Evolutionary conservation across 1,140 invertebrate genomes (phyloP).

Genomic region (Fopius arisanus): DNA sequence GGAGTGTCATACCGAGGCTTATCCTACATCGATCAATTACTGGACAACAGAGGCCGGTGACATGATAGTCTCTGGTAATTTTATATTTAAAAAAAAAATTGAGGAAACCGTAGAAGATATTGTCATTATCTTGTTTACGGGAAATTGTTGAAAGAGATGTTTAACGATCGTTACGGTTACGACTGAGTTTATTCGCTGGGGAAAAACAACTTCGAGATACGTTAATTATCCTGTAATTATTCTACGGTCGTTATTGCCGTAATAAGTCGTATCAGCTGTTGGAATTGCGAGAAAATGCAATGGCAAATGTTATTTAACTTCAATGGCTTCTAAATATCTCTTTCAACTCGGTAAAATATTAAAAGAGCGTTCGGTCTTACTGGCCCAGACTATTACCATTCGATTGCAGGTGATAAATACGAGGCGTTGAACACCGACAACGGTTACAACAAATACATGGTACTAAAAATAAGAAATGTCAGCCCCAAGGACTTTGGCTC

Average conservation of each 20-base stretch:
- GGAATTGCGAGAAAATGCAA: not conserved
- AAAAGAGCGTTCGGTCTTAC: conserved; percentile 46
- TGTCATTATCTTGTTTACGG: not conserved
- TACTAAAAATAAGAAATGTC: conserved; percentile 84
- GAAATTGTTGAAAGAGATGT: not conserved
- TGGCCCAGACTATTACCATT: conserved; percentile 57
- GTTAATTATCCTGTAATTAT: too few relatives aligned
- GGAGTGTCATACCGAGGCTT: conserved; percentile 88
- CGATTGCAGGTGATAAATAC: conserved; percentile 83
- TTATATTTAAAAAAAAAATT: conserved; percentile 38
- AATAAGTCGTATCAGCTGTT: too few relatives aligned
- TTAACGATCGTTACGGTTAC: not conserved
- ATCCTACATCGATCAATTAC: conserved; percentile 88
- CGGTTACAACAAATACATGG: conserved; percentile 88
- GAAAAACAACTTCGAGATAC: not conserved
- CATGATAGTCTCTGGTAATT: conserved; percentile 89
- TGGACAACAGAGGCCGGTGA: conserved; percentile 86
- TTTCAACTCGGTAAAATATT: not conserved
- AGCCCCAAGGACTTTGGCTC: conserved; percentile 82
- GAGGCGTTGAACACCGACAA: conserved; percentile 80
- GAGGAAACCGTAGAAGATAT: not conserved
- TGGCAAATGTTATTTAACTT: too few relatives aligned
- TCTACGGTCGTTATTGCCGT: too few relatives aligned
- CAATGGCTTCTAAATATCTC: too few relatives aligned
- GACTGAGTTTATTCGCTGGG: not conserved